Conservation (phyloP, 2,113 vertebrate species). For the Scartelaos histophorus region DNA sequence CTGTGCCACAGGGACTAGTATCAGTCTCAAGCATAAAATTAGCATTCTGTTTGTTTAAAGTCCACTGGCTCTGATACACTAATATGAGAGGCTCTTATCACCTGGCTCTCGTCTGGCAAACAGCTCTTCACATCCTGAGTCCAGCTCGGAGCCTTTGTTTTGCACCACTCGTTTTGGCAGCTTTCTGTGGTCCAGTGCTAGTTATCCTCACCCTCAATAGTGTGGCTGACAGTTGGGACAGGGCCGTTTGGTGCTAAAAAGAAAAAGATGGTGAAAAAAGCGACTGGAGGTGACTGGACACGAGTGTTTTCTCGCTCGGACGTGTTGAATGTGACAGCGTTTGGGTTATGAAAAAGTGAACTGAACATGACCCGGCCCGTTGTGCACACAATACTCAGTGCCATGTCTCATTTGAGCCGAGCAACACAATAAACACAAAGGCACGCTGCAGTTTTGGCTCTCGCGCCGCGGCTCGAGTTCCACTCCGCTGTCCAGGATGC, state of each 20-base stretch:
- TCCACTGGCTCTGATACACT: not conserved
- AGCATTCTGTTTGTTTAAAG: conserved; percentile 1
- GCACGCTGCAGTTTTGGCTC: conserved; percentile 35
- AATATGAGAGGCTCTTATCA: not conserved
- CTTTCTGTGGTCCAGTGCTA: conserved; percentile 41
- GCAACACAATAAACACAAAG: conserved; percentile 58
- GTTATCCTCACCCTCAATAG: conserved; percentile 42
- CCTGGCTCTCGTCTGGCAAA: conserved; percentile 7
- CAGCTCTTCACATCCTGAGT: conserved; percentile 16
- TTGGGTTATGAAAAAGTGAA: conserved; percentile 48
- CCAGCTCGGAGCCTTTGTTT: conserved; percentile 30
- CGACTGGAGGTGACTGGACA: conserved; percentile 22
- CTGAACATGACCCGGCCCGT: conserved; percentile 56
- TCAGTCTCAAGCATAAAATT: conserved; percentile 8
- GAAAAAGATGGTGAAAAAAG: conserved; percentile 19
- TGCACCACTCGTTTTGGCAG: conserved; percentile 36
- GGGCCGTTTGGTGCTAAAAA: conserved; percentile 36
- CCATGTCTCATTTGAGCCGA: conserved; percentile 52
- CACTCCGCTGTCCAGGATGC: conserved; percentile 38
- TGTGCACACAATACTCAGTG: conserved; percentile 53
- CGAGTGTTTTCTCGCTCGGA: conserved; percentile 41
- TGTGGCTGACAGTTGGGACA: conserved; percentile 48
- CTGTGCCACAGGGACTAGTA: conserved; percentile 2
- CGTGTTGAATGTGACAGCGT: conserved; percentile 41
- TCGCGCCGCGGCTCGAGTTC: conserved; percentile 33